Percentiles rank a stretch among this genome's conserved stretches.
Evolutionary conservation across 2,888 invertebrate genomes (phyloP).

Genomic region (Spicauda simplicius): DNA sequence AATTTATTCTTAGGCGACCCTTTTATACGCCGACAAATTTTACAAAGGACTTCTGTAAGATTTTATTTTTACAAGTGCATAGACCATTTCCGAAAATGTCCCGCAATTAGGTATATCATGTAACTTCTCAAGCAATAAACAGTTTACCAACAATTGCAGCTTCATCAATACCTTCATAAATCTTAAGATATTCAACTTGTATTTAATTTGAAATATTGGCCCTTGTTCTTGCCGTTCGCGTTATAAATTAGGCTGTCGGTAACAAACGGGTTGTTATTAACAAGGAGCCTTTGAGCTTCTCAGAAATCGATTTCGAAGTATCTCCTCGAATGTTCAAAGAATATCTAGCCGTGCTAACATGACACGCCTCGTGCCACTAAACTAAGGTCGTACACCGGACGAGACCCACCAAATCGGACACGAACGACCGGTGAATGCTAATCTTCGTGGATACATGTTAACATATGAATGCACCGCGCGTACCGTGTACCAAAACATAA

Average conservation of each 20-base stretch:
- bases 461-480: slow-evolving; percentile 16
- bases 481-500: slow-evolving; percentile 27
- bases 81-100: too few species aligned
- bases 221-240: not conserved
- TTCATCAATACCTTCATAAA: too few species aligned
- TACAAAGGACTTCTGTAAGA: too few species aligned
- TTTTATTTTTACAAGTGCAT: too few species aligned
- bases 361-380: slow-evolving; percentile 47
- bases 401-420: slow-evolving; percentile 50
- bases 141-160: too few species aligned
- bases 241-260: not conserved
- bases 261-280: too few species aligned
- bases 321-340: slow-evolving; percentile 17
- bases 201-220: not conserved
- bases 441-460: not conserved
- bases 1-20: too few species aligned
- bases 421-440: slow-evolving; percentile 39
- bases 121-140: too few species aligned
- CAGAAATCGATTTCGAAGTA: slow-evolving; percentile 8
- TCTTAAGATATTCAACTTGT: too few species aligned
- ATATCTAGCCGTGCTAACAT: slow-evolving; percentile 21
- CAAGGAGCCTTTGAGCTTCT: not conserved
- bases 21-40: too few species aligned
- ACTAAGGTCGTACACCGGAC: slow-evolving; percentile 51
- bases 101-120: too few species aligned